A percentile compares a stretch with the other conserved stretches of the same genome.
Evolutionary conservation across 2,888 invertebrate species (phyloP).

Genomic region (Tromatobia lineatoria): DNA sequence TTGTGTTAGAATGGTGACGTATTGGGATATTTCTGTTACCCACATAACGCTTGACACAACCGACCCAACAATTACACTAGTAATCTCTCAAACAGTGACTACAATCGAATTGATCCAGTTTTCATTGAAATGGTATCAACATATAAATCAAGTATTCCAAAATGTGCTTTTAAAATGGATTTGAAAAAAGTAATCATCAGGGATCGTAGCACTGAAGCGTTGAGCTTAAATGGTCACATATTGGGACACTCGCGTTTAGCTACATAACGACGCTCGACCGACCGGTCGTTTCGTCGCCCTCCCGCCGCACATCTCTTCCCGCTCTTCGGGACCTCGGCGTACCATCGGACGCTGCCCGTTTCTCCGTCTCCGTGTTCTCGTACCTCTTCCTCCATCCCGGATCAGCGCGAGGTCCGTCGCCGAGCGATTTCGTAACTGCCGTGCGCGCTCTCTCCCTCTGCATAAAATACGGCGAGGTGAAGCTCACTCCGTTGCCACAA

Average conservation of each 20-base stretch:
- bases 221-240: conserved; percentile 15
- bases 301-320: conserved; percentile 2
- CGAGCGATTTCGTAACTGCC: conserved; percentile 58
- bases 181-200: not conserved
- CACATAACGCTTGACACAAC: too few relatives aligned
- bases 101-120: not conserved
- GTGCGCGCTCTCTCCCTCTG: conserved; percentile 26
- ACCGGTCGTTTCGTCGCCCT: not conserved
- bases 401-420: conserved; percentile 55
- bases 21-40: conserved; percentile 6
- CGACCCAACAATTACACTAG: too few relatives aligned
- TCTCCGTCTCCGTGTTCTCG: conserved; percentile 9
- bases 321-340: conserved; percentile 21
- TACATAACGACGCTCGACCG: not conserved
- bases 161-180: not conserved
- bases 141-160: too few relatives aligned
- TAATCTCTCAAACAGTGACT: conserved; percentile 16
- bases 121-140: too few relatives aligned
- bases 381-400: conserved; percentile 55
- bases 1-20: conserved; percentile 6
- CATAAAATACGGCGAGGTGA: not conserved
- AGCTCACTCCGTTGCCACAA: conserved; percentile 19
- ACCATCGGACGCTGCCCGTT: not conserved
- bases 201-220: not conserved
- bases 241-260: conserved; percentile 9